These are phyloP conservation scores for Dendrocincla tyrannina DNA, from an alignment of 2,797 vertebrate genomes.

Conservation along the genomic window DNA sequence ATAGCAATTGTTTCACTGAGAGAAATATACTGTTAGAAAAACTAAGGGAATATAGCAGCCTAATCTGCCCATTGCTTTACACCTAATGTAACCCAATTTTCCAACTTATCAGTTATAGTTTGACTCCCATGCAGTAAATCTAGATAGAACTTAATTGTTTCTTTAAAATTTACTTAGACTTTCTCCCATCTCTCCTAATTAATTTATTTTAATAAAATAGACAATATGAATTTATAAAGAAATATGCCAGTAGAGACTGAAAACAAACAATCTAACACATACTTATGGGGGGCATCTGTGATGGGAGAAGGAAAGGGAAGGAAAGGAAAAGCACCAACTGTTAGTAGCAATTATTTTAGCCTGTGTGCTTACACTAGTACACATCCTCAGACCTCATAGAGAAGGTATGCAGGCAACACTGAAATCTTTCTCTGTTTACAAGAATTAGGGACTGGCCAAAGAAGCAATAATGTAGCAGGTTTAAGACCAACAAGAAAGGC, in stretches of 20 bases:
- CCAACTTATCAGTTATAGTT: neutral
- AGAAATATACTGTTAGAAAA: neutral
- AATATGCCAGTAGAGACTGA: neutral
- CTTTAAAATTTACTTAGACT: neutral
- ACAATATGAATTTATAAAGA: neutral
- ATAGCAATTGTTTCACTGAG: conserved; percentile 20
- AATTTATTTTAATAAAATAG: neutral
- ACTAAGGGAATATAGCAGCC: neutral
- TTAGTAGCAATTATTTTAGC: neutral
- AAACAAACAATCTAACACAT: neutral
- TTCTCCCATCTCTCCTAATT: neutral
- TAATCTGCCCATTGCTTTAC: neutral
- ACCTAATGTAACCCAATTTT: neutral
- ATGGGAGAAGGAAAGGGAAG: neutral
- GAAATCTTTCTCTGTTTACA: neutral
- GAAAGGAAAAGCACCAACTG: neutral
- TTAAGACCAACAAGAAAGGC: neutral
- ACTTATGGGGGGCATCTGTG: rapidly evolving
- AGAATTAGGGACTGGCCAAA: neutral
- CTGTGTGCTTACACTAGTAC: neutral
- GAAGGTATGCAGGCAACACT: neutral
- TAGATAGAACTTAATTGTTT: neutral
- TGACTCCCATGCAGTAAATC: neutral
- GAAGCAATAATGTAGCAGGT: neutral
- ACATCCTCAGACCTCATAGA: neutral